phyloP scores from a whole-genome alignment of 2,888 invertebrate genomes.

The Drepanosiphum platanoidis region DNA sequence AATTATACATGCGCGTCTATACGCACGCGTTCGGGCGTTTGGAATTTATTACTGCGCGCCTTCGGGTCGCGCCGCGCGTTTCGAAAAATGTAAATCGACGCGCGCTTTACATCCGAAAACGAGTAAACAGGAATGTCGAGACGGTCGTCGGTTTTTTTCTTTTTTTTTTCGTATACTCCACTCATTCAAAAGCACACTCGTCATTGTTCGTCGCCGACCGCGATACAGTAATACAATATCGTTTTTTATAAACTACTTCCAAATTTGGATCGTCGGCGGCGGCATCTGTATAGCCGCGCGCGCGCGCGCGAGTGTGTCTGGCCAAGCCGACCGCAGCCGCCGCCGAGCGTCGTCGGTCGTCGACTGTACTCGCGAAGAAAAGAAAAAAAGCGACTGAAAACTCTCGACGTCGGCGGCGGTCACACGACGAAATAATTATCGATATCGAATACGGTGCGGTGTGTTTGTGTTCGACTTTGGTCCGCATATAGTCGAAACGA shows the following conservation, averaged over 20 bases:
- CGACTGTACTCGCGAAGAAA: not conserved
- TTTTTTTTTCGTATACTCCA: not conserved
- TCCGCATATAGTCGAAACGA: too few species aligned
- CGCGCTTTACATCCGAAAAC: not conserved
- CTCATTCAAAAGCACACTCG: not conserved
- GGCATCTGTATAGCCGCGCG: not conserved
- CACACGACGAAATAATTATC: too few species aligned
- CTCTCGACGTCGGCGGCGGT: too few species aligned
- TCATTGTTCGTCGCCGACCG: conserved; percentile 13
- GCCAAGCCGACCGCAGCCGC: not conserved
- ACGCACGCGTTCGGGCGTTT: not conserved
- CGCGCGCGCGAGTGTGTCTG: conserved; percentile 6
- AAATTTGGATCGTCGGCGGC: conserved; percentile 43
- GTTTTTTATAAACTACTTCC: conserved; percentile 37
- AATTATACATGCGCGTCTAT: not conserved
- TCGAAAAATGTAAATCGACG: conserved; percentile 33
- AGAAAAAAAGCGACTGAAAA: too few species aligned
- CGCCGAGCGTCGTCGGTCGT: not conserved
- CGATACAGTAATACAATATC: not conserved
- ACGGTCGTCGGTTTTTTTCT: conserved; percentile 7
- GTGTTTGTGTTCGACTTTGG: too few species aligned
- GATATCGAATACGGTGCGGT: too few species aligned
- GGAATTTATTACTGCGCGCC: conserved; percentile 8
- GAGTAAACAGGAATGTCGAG: conserved; percentile 19
- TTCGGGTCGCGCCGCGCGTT: not conserved